Base-by-base conservation (phyloP, 2,888 invertebrate species). In the Ormyrus rosae region DNA sequence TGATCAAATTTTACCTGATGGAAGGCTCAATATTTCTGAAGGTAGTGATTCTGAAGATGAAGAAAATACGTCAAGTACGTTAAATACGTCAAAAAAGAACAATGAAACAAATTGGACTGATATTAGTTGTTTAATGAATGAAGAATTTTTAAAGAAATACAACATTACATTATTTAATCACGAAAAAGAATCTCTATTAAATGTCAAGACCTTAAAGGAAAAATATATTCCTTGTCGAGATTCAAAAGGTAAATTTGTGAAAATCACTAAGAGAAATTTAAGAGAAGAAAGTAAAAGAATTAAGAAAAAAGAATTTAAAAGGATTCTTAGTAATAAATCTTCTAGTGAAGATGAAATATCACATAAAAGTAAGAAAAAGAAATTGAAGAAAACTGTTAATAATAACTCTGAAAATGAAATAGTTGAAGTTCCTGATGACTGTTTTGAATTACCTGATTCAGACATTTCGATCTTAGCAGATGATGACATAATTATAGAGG, bases 11-110 rank as follows among this genome's bases (percentile, higher is more conserved):
- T 53, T 81, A 5, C 69, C 84, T 2, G 82, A 85, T 74, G 90
- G 90, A 2, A 87, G 84, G 82, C 82, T 90, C 55, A 78, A 83
- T 8, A 85, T 89, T 74, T 60, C 81, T 0, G 61, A 73, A 6
- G 80, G 85, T n/a, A 76, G 68, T 55, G 83, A 86, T 60, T 83
- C 81, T 4, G 85, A 86, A 10, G 67, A 63, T 67, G 84, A 86
- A 65, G 34, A 34, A 34, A 34, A 34, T 34, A 34, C 34, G 4
- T 34, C 34, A 34, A 76, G 64, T 55, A 10, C 46, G 6, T 45
- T 53, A 19, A 50, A 64, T 64, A 8, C 50, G 50, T 55, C 51
- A 13, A 64, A 79, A 10, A 34, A 67, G 11, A 10, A 60, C 56
- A n/a, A 61, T 0, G 50, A 63, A 48, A 51, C 6, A n/a, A 10